A percentile compares a stretch with the other conserved stretches of the same genome.
These are phyloP conservation scores for Theretra japonica DNA, from an alignment of 2,888 invertebrate genomes.

Conservation along the genomic window DNA sequence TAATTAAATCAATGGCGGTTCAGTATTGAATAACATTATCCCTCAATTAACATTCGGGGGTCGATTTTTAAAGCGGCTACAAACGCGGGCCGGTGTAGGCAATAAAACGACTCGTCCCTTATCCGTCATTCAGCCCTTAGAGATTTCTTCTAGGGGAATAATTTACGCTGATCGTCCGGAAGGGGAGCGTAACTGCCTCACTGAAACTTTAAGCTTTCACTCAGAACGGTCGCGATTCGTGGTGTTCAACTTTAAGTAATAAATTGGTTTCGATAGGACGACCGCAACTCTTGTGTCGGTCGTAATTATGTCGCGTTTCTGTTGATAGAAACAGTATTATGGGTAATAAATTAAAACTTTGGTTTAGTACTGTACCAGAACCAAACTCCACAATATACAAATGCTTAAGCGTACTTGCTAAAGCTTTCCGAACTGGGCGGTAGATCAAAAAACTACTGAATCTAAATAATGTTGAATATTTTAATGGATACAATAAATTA, in stretches of 20 bases:
- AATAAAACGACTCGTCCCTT: constrained; percentile 82
- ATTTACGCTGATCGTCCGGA: constrained; percentile 83
- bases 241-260: constrained; percentile 78
- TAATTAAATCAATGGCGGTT: constrained; percentile 71
- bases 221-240: constrained; percentile 78
- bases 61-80: constrained; percentile 77
- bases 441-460: too few species aligned
- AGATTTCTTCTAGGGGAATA: constrained; percentile 83
- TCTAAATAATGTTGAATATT: too few species aligned
- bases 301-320: constrained; percentile 47
- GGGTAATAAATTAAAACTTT: too few species aligned
- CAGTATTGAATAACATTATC: constrained; percentile 79
- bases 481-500: too few species aligned
- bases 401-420: too few species aligned
- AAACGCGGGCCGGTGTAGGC: constrained; percentile 74
- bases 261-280: constrained; percentile 74
- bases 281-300: constrained; percentile 47
- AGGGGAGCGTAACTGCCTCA: constrained; percentile 83
- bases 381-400: too few species aligned
- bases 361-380: too few species aligned
- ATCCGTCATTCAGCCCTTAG: constrained; percentile 83
- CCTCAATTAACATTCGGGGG: constrained; percentile 79
- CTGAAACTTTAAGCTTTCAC: constrained; percentile 84
- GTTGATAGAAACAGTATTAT: neutral
- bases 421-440: too few species aligned